Conservation (phyloP, 2,888 invertebrate genomes). For the Notodonta ziczac region DNA sequence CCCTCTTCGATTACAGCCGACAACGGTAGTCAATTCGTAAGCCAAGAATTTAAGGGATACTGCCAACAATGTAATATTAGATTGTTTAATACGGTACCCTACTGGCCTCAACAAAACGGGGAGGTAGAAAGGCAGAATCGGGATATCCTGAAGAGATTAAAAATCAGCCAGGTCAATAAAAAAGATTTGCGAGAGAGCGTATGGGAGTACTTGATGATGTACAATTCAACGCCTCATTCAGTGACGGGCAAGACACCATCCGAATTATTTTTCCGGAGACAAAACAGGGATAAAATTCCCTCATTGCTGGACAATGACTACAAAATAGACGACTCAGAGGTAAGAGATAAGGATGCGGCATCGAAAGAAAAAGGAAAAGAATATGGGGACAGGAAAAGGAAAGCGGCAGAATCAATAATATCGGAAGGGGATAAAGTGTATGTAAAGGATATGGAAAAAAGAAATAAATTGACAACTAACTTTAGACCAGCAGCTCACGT, state of each 20-base stretch:
- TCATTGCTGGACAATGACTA: conserved; percentile 14
- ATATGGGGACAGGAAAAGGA: conserved; percentile 23
- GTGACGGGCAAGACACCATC: conserved; percentile 40
- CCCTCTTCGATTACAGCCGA: conserved; percentile 34
- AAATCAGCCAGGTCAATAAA: conserved; percentile 24
- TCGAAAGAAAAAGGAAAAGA: conserved; percentile 30
- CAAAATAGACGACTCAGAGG: conserved; percentile 23
- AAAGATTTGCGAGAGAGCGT: conserved; percentile 25
- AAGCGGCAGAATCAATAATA: conserved; percentile 12
- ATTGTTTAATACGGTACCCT: conserved; percentile 31
- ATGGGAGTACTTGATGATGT: conserved; percentile 34
- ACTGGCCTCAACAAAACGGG: conserved; percentile 40
- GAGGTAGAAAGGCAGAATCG: conserved; percentile 39
- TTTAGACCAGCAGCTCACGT: conserved; percentile 22
- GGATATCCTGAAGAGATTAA: conserved; percentile 33
- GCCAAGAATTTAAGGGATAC: conserved; percentile 32
- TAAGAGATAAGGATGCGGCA: conserved; percentile 31
- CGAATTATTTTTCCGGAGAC: conserved; percentile 35
- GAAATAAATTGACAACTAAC: conserved; percentile 22
- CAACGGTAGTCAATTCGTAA: conserved; percentile 35
- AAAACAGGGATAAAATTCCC: conserved; percentile 39
- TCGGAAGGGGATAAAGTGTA: conserved; percentile 28
- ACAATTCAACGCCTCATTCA: conserved; percentile 39
- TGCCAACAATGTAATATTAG: conserved; percentile 29
- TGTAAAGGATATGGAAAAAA: conserved; percentile 21